Conservation (phyloP, 2,113 vertebrate species). For the Leptosomus discolor region DNA sequence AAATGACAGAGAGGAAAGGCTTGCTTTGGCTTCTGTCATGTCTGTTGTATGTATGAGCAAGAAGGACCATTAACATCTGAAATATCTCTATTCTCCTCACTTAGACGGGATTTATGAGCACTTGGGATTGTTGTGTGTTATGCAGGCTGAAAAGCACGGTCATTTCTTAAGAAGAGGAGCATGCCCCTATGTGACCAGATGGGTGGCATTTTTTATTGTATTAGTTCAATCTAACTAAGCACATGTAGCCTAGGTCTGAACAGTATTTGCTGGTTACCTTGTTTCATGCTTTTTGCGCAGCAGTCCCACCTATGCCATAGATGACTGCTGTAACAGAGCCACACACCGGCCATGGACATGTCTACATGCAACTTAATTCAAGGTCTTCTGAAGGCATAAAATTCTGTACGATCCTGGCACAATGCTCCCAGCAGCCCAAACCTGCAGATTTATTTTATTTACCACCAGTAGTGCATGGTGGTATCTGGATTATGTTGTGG, state of each 20-base stretch:
- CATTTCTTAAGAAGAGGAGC: background rate
- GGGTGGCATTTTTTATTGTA: background rate
- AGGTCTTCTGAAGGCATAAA: background rate
- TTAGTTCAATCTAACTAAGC: background rate
- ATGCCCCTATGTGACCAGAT: rapidly evolving
- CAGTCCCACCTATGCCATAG: background rate
- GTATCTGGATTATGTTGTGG: background rate
- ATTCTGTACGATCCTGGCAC: background rate
- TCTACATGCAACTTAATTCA: background rate
- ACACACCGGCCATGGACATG: rapidly evolving
- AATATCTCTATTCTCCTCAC: background rate
- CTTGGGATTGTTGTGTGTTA: background rate
- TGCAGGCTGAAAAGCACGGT: background rate
- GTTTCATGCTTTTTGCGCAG: background rate
- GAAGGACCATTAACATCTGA: background rate
- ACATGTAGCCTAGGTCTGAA: background rate
- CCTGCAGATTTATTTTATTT: background rate
- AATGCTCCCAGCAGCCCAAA: background rate
- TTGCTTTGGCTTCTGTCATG: background rate
- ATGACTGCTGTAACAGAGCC: background rate
- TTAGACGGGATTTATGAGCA: background rate
- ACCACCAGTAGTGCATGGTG: background rate
- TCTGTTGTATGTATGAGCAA: background rate
- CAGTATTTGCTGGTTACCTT: background rate
- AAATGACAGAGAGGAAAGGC: background rate